phyloP scores from a whole-genome alignment of 2,888 invertebrate species.

The Lamproptera curius region DNA sequence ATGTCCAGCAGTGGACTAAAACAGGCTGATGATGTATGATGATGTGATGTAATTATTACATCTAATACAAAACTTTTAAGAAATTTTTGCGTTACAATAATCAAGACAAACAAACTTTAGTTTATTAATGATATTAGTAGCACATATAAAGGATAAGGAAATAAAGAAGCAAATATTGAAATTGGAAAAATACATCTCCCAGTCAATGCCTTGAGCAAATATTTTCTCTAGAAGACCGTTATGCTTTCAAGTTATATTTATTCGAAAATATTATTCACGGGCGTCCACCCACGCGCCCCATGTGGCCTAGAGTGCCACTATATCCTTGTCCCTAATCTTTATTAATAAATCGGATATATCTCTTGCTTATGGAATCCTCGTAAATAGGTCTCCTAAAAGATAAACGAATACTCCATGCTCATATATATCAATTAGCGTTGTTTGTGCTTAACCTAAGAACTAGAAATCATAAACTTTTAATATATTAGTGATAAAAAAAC shows the following conservation, averaged over 20 bases:
- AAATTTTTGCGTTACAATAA: too few relatives aligned
- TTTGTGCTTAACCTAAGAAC: too few relatives aligned
- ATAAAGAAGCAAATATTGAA: too few relatives aligned
- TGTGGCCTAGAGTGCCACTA: constrained; percentile 10
- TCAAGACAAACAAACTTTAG: too few relatives aligned
- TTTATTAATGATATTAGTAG: too few relatives aligned
- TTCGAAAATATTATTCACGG: constrained; percentile 15
- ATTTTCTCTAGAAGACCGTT: constrained; percentile 7
- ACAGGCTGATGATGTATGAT: too few relatives aligned
- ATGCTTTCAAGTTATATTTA: constrained; percentile 15
- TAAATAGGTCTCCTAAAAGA: constrained; percentile 9
- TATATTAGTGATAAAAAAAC: too few relatives aligned
- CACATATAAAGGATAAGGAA: too few relatives aligned
- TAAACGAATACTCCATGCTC: background rate
- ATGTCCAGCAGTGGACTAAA: too few relatives aligned
- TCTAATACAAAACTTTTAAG: too few relatives aligned
- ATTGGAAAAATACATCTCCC: background rate
- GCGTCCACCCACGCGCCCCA: constrained; percentile 14
- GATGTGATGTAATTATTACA: too few relatives aligned
- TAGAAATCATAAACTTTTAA: too few relatives aligned
- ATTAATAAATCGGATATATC: constrained; percentile 18
- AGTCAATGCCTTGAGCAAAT: constrained; percentile 6
- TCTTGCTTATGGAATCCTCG: constrained; percentile 7
- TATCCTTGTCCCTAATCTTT: constrained; percentile 21
- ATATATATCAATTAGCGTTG: background rate